Percentiles rank a stretch among this genome's conserved stretches.
Conservation (phyloP, 1,140 invertebrate species). For the Cydia strobilella region DNA sequence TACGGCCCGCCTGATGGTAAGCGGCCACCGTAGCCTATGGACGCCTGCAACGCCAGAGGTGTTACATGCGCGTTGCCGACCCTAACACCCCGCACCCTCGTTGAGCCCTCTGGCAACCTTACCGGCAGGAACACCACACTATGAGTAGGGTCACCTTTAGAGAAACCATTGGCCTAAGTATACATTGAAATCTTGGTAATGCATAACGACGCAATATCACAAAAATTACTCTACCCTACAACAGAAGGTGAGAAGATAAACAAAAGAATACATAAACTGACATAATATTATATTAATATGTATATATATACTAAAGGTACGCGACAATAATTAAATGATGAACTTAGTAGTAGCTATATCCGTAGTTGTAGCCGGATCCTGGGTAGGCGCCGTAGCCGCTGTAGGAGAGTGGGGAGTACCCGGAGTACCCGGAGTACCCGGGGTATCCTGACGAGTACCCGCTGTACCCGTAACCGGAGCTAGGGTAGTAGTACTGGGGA, state of each 20-base stretch:
- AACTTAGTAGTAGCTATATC: slow-evolving; percentile 62
- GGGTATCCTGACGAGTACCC: slow-evolving; percentile 58
- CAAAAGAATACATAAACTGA: neutral
- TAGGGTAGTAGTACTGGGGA: slow-evolving; percentile 54
- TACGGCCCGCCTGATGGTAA: too few relatives aligned
- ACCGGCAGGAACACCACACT: too few relatives aligned
- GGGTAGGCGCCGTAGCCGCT: slow-evolving; percentile 48
- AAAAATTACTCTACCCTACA: neutral
- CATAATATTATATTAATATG: slow-evolving; percentile 18
- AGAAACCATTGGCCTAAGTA: too few relatives aligned
- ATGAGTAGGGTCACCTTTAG: too few relatives aligned
- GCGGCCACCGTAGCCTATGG: too few relatives aligned
- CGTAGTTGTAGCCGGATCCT: slow-evolving; percentile 57
- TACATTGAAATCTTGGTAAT: too few relatives aligned
- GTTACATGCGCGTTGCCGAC: too few relatives aligned
- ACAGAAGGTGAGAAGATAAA: neutral
- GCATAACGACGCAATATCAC: too few relatives aligned
- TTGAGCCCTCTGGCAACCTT: too few relatives aligned
- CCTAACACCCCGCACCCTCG: too few relatives aligned
- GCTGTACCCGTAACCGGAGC: slow-evolving; percentile 56
- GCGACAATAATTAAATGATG: neutral
- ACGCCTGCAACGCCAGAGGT: too few relatives aligned
- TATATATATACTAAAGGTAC: neutral
- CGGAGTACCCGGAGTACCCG: slow-evolving; percentile 69
- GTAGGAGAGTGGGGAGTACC: slow-evolving; percentile 63